Conservation (phyloP, 2,888 invertebrate species). For the Xylota segnis region DNA sequence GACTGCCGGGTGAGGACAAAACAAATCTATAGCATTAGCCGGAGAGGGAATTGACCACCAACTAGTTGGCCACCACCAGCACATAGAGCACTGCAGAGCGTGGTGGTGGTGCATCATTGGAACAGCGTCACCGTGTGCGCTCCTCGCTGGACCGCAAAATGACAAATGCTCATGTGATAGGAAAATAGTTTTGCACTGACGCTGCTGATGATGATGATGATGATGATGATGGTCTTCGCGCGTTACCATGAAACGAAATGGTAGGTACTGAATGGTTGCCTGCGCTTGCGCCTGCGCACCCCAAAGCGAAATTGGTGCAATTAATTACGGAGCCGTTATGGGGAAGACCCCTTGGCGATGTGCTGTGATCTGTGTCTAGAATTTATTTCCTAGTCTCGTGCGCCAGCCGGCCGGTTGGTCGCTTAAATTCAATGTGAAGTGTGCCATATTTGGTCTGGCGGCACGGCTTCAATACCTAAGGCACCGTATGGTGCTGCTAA, state of each 20-base stretch:
- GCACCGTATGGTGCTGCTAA: slow-evolving; percentile 63
- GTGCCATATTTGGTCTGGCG: slow-evolving; percentile 70
- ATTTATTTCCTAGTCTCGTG: slow-evolving; percentile 42
- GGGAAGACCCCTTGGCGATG: slow-evolving; percentile 64
- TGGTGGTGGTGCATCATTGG: slow-evolving; percentile 4
- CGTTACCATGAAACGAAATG: slow-evolving; percentile 13
- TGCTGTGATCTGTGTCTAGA: slow-evolving; percentile 64
- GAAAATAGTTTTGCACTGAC: slow-evolving; percentile 67
- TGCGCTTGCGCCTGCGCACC: slow-evolving; percentile 60
- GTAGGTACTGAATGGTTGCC: slow-evolving; percentile 18
- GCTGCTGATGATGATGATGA: slow-evolving; percentile 57
- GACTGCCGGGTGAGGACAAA: slow-evolving; percentile 38
- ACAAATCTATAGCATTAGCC: slow-evolving; percentile 62
- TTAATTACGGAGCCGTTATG: slow-evolving; percentile 74
- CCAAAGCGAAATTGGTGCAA: slow-evolving; percentile 73
- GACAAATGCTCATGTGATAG: slow-evolving; percentile 74
- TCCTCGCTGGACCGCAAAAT: slow-evolving; percentile 63
- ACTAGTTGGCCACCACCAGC: neutral
- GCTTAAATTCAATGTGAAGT: slow-evolving; percentile 59
- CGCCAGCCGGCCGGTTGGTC: neutral
- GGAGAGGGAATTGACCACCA: slow-evolving; percentile 50
- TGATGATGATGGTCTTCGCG: slow-evolving; percentile 27
- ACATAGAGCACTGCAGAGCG: slow-evolving; percentile 16
- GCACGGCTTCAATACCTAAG: slow-evolving; percentile 33
- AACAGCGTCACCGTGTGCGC: slow-evolving; percentile 27